Evolutionary conservation across 2,888 invertebrate genomes (phyloP).

Genomic region (Amaurobius ferox): DNA sequence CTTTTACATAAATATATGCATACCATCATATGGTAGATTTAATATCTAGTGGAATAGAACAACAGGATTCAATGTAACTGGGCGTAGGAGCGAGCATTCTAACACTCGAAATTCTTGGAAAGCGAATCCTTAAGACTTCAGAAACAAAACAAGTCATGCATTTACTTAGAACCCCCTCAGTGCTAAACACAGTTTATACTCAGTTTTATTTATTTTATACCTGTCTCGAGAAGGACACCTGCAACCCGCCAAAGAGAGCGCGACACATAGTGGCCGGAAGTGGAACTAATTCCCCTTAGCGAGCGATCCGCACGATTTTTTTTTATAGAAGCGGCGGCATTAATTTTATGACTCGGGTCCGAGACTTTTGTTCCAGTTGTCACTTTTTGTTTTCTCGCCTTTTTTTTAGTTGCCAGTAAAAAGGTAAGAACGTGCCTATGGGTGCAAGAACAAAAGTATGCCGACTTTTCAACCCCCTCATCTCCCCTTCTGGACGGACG

Average conservation of each 20-base stretch:
- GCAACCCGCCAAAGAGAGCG: conserved; percentile 3
- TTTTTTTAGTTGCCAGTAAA: background rate
- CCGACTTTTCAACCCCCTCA: background rate
- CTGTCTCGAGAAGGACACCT: conserved; percentile 28
- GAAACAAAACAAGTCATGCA: conserved; percentile 1
- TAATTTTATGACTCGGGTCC: background rate
- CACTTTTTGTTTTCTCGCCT: background rate
- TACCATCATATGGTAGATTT: no score
- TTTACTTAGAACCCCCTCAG: background rate
- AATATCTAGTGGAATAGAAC: no score
- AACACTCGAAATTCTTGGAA: background rate
- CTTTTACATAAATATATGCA: no score
- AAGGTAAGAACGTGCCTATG: background rate
- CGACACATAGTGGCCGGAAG: conserved; percentile 56
- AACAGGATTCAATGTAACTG: background rate
- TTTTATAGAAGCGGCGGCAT: background rate
- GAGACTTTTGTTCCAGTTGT: background rate
- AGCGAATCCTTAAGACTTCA: background rate
- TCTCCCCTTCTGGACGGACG: background rate
- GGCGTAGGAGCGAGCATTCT: background rate
- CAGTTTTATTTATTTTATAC: background rate
- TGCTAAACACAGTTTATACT: background rate
- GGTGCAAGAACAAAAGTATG: background rate
- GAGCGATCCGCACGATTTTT: conserved; percentile 33
- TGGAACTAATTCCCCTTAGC: conserved; percentile 53